Base-by-base conservation (phyloP, 2,888 invertebrate species). In the Camponotus fellah region DNA sequence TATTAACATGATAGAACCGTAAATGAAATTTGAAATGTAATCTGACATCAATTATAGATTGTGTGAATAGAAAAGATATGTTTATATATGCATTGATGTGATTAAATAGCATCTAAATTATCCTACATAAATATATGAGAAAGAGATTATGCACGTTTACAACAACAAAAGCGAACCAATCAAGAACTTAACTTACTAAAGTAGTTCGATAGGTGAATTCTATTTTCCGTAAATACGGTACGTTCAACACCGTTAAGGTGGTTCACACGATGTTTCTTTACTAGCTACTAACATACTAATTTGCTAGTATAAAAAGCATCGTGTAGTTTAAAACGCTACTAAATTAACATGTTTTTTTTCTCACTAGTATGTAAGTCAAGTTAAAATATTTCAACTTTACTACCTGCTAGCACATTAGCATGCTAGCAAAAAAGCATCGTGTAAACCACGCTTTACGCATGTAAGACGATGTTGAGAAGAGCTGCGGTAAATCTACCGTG, bases 401-500 rank as follows among this genome's bases (percentile, higher is more conserved):
- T 43, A 43, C 12, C 43, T 43, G 12, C 12, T 43, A 14, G 43
- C 12, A 14, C 14, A 12, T 4, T 43, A 43, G 12, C 12, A 43
- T 43, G 14, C 43, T 43, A 43, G 43, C 12, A 43, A 43, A 12
- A 43, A 43, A 14, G 14, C 12, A 43, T 43, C 43, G 43, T 43
- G 14, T 4, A 3, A 43, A 43, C 40, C 40, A 43, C 12, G 12
- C 43, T 43, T 43, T 66, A 56, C 26, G 66, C 43, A 14, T 62
- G 14, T 34, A 49, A 64, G 40, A 69, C 62, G 40, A 72, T 49
- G 32, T 58, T 62, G 34, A 62, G 74, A 3, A 72, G 62, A 3
- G 46, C 46, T 10, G 56, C 58, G 56, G 56, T 81, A 81, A 74
- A 81, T 81, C 64, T 74, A 26, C 49, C 46, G 49, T 64, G 62